Evolutionary conservation across 1,140 invertebrate genomes (phyloP), one percentile per base, ranked within the genome.

Genomic region (Acromyrmex charruanus): DNA sequence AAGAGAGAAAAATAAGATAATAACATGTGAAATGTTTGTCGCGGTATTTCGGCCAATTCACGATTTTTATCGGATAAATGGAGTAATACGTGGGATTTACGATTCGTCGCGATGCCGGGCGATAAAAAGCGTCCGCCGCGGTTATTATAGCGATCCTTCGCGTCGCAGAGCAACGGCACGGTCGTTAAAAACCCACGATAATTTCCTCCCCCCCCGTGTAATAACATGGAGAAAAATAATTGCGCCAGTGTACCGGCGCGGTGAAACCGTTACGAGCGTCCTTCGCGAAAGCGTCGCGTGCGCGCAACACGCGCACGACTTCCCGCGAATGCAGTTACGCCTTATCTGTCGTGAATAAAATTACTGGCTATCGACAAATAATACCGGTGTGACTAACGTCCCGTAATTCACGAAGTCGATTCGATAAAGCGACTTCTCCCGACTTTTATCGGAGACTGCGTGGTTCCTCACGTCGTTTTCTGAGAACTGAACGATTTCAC

Each of bases 141-240:
- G 2, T 44, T 44, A 3, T 65, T 77, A 65, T 77, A 55, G 12
- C 75, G 59, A 65, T 49, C 58, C 16, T 28, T 10, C 75, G 39
- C 16, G 35, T 16, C 61, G 31, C 55, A 61, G 63, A 69, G 77
- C 44, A 80, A 69, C 63, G 77, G 51, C 66, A 71, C 35, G 55
- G 25, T 75, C 69, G 55, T 84, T 84, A 84, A 84, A 74, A 84
- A 58, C 14, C 69, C 55, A 63, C 69, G 80, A 84, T 84, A 75
- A 84, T 84, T 75, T 84, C 28, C 80, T 53, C 49, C 69, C 35
- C 55, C 21, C 21, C 21, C n/a, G 55, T 74, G 69, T 58, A 74
- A 75, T 84, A 84, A 82, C 55, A 5, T 39, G 7, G 18, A 7
- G 55, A 49, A 51, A 61, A 84, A 74, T 84, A 84, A 84, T 84